Conservation (phyloP, 2,888 invertebrate species). For the Amphipyra berbera region DNA sequence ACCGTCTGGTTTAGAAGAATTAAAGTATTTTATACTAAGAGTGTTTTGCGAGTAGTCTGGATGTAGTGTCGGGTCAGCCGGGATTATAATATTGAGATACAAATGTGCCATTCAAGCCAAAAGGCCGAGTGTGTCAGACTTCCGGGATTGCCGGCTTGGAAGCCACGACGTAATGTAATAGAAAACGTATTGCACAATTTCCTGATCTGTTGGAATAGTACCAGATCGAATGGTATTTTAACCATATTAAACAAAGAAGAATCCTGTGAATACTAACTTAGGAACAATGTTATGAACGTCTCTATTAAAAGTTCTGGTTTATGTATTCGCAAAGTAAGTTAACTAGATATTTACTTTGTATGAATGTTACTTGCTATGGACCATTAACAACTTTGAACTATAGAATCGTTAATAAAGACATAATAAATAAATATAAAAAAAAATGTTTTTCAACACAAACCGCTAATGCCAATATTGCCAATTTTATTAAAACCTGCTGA, state of each 20-base stretch:
- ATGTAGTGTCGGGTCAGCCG: constrained; percentile 12
- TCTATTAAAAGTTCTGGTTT: not conserved
- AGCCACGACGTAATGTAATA: constrained; percentile 73
- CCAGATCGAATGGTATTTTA: constrained; percentile 34
- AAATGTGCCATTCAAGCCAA: constrained; percentile 50
- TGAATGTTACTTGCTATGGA: not conserved
- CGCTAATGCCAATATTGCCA: no score
- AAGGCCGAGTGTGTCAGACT: constrained; percentile 65
- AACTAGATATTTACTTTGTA: not conserved
- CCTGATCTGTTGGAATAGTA: constrained; percentile 63
- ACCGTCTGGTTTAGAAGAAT: not conserved
- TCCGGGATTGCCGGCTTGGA: constrained; percentile 74
- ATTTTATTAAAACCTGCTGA: no score
- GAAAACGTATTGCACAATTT: constrained; percentile 80
- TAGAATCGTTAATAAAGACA: not conserved
- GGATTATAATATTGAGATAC: constrained; percentile 44
- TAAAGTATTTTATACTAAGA: not conserved
- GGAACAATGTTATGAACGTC: constrained; percentile 2
- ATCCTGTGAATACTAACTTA: not conserved
- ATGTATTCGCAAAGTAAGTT: constrained; percentile 4
- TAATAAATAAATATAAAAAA: not conserved
- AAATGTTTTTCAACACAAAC: no score
- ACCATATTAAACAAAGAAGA: constrained; percentile 5
- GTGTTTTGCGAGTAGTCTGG: constrained; percentile 14
- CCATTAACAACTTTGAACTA: no score